Evolutionary conservation across 1,140 invertebrate species (phyloP).

Genomic region (Drosophila nasuta): DNA sequence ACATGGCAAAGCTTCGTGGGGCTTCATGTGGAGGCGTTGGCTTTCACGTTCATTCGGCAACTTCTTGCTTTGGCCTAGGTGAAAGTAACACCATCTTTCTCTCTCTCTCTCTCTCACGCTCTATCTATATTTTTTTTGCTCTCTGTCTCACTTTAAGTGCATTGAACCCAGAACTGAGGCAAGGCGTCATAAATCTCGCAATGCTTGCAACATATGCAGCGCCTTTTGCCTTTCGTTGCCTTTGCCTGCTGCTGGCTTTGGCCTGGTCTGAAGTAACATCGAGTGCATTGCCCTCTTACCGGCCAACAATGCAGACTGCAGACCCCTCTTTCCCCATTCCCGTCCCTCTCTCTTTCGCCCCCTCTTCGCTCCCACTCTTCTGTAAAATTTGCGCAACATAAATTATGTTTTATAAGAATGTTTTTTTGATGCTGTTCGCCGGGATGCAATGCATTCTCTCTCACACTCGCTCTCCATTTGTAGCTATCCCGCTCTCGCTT

Average conservation of each 20-base stretch:
- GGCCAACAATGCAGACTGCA: conserved; percentile 36
- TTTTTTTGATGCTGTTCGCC: conserved; percentile 51
- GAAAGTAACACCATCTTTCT: conserved; percentile 54
- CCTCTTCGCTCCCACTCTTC: not conserved
- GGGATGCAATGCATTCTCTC: conserved; percentile 11
- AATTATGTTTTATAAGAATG: conserved; percentile 81
- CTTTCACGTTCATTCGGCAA: conserved; percentile 68
- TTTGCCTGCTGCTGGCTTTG: not conserved
- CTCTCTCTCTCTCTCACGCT: not conserved
- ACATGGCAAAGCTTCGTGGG: not conserved
- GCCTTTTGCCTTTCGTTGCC: conserved; percentile 6
- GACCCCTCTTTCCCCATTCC: not conserved
- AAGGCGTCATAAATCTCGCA: conserved; percentile 51
- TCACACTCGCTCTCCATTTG: not conserved
- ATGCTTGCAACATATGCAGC: conserved; percentile 25
- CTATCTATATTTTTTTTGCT: not conserved
- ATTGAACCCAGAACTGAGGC: conserved; percentile 47
- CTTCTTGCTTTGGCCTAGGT: conserved; percentile 44
- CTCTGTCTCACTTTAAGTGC: not conserved
- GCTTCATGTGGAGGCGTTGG: conserved; percentile 62
- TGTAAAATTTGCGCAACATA: conserved; percentile 78
- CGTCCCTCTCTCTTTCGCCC: not conserved
- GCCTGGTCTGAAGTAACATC: conserved; percentile 13
- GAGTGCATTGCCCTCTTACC: conserved; percentile 34
- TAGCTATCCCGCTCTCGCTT: not conserved